These are phyloP conservation scores for Gavia stellata DNA, from an alignment of 2,113 vertebrate genomes.

Conservation along the genomic window DNA sequence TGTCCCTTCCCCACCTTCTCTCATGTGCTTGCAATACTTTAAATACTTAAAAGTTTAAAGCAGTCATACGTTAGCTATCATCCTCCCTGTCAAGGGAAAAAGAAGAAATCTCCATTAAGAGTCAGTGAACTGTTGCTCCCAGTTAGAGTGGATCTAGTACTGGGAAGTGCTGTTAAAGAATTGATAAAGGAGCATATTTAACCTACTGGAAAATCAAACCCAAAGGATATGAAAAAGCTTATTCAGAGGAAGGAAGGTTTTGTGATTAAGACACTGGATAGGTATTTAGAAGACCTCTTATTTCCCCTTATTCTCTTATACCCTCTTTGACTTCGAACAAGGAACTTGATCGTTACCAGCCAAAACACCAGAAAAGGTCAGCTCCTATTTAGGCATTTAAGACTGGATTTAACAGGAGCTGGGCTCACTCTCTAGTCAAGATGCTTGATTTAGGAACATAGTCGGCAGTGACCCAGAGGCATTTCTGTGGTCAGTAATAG, in stretches of 20 bases:
- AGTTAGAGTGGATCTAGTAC: neutral
- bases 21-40: neutral
- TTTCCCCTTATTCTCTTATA: neutral
- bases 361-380: neutral
- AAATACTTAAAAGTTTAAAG: slow-evolving; percentile 2
- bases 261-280: neutral
- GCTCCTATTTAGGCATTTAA: neutral
- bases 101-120: neutral
- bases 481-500: neutral
- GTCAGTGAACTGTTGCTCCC: neutral
- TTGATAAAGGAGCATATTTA: slow-evolving; percentile 21
- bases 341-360: neutral
- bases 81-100: neutral
- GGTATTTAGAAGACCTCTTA: neutral
- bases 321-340: neutral
- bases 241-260: neutral
- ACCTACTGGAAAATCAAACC: slow-evolving; percentile 12
- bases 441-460: neutral
- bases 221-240: neutral
- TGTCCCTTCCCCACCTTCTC: neutral
- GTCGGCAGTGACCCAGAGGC: fast-evolving
- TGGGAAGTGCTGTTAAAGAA: neutral
- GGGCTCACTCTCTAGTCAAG: neutral
- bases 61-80: neutral
- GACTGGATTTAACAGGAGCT: neutral